Evolutionary conservation across 2,113 vertebrate genomes (phyloP).

Genomic region (Sus scrofa): T2T-Sscrofa CM000812.6:134531501-134532000

Average conservation of each 20-base stretch:
- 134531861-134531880: background rate
- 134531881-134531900: background rate
- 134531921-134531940: too few relatives aligned
- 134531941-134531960: too few relatives aligned
- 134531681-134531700: background rate
- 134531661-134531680: background rate
- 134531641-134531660: background rate
- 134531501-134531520: background rate
- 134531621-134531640: background rate
- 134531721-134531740: background rate
- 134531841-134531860: background rate
- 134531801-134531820: background rate
- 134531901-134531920: background rate
- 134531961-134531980: too few relatives aligned
- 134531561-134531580: background rate
- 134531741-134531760: background rate
- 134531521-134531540: background rate
- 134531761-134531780: background rate
- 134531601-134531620: background rate
- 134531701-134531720: background rate
- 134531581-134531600: background rate
- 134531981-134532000: too few relatives aligned
- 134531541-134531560: background rate
- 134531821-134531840: background rate
- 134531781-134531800: background rate